Base-by-base conservation (phyloP, 2,797 vertebrate genomes). In the Mormyrus proboscirostris region DNA sequence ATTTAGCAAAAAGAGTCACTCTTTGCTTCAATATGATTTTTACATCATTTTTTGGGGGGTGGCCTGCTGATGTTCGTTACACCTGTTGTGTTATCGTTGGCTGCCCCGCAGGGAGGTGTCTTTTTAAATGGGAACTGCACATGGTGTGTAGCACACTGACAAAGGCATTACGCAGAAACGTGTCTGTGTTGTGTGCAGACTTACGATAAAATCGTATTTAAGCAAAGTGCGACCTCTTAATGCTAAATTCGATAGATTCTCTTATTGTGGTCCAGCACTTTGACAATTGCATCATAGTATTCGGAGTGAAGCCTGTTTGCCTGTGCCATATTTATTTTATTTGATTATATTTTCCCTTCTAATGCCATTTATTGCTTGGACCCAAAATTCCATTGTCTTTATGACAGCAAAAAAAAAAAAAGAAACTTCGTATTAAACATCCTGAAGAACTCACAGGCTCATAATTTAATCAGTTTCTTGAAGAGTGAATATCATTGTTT, bases 401-500 rank as follows among this genome's bases (percentile, higher is more conserved):
- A 12, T 19, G 16, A 79, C 73, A 44, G 73, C n/a, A 16, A 44
- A 76, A 76, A 38, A 73, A 38, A n/a, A 12, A 59, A 59, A 59
- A 62, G 9, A 79, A 44, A 73, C 41, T 50, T 3, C 47, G 50
- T n/a, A 10, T 82, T 50, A 84, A 50, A 25, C 82, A 84, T 10
- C 41, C 44, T 84, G 41, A 25, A 84, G 3, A n/a, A 44, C n/a
- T 8, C 47, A 84, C 16, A 84, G 44, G 3, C 19, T 50, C 82
- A 57, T 38, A 57, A 86, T 55, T 86, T 9, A 86, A 86, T 86
- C 25, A 19, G 51, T 29, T 53, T 51, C 10, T n/a, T 25, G 12
- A 29, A 33, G 16, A 91, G 90, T 93, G 90, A 90, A 90, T 90
- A 91, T 62, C 79, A 44, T 57, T 86, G 59, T 47, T 90, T 88